A percentile compares a stretch with the other conserved stretches of the same genome.
Conservation (phyloP, 2,888 invertebrate species). For the Eupithecia subumbrata region DNA sequence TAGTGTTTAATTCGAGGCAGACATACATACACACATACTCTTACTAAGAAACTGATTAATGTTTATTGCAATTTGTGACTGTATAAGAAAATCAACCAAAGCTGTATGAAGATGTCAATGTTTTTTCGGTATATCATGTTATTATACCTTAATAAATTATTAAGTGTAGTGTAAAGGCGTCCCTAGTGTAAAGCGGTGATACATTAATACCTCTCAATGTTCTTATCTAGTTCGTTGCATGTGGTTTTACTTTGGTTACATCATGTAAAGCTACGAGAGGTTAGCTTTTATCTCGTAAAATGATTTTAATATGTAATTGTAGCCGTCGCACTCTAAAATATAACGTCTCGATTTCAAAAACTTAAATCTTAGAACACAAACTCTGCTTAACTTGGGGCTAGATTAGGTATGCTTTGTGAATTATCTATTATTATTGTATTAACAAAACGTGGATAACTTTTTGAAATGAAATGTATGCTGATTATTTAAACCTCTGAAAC, state of each 20-base stretch:
- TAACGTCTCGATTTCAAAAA: background rate
- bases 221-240: background rate
- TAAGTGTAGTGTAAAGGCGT: background rate
- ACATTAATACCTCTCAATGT: background rate
- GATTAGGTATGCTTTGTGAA: no score
- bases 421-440: background rate
- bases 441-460: background rate
- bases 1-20: conserved; percentile 55
- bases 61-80: background rate
- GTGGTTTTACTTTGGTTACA: background rate
- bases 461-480: background rate
- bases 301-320: background rate
- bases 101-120: background rate
- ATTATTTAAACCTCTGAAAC: background rate
- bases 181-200: background rate
- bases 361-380: background rate
- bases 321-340: background rate
- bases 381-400: no score
- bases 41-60: conserved; percentile 4
- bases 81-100: background rate
- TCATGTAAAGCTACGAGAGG: background rate
- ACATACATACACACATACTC: conserved; percentile 38
- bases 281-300: background rate
- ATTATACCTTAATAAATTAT: no score
- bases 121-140: background rate